A percentile compares a stretch with the other conserved stretches of the same genome.
Evolutionary conservation across 2,797 vertebrate genomes (phyloP).

Genomic region (Heteromormyrus szaboi): DNA sequence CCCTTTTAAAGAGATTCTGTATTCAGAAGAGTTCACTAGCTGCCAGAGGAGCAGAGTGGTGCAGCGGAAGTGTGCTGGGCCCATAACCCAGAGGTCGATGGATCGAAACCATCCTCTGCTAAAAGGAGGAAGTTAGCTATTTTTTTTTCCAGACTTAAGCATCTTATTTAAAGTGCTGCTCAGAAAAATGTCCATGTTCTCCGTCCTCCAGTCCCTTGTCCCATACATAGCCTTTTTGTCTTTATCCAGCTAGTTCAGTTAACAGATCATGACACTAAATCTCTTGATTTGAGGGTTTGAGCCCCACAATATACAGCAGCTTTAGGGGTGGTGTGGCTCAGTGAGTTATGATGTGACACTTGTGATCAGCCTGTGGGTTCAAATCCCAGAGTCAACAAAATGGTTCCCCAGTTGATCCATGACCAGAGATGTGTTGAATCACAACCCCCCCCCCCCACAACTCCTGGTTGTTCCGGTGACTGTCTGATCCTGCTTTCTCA

Average conservation of each 20-base stretch:
- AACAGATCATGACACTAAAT: neutral
- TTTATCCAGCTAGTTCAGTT: neutral
- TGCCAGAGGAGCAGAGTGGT: neutral
- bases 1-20: neutral
- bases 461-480: neutral
- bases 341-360: neutral
- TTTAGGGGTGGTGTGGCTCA: neutral
- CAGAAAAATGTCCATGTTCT: neutral
- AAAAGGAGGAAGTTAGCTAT: neutral
- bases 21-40: neutral
- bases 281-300: neutral
- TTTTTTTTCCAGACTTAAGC: neutral
- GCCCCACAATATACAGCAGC: neutral
- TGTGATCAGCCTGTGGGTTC: neutral
- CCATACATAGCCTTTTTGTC: neutral
- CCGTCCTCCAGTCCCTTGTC: neutral
- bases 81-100: neutral
- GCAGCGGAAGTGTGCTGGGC: neutral
- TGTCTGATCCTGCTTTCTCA: neutral
- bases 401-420: neutral
- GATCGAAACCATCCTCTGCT: neutral
- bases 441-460: neutral
- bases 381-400: neutral
- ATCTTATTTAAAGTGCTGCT: neutral
- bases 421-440: neutral